These are phyloP conservation scores for Anas platyrhynchos DNA, from an alignment of 2,113 vertebrate genomes.

Conservation along the genomic window DNA sequence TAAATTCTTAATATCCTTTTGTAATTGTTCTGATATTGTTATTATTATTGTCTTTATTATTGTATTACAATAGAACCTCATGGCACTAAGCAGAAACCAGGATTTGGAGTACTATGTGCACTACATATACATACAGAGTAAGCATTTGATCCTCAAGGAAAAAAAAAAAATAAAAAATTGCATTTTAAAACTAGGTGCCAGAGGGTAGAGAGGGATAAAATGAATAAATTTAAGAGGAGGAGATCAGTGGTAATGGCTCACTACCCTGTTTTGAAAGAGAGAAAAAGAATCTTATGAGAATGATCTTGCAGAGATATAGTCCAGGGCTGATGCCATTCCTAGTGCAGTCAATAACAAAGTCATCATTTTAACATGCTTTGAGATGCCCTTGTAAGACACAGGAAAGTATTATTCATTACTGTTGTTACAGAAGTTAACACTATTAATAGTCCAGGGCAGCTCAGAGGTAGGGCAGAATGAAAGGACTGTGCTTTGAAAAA, in stretches of 20 bases:
- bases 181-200: background rate
- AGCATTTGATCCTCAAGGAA: background rate
- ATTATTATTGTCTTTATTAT: background rate
- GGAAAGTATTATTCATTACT: background rate
- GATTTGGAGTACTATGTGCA: background rate
- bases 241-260: background rate
- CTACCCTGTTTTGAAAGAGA: background rate
- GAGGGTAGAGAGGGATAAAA: background rate
- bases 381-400: background rate
- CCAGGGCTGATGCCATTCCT: background rate
- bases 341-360: background rate
- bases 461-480: background rate
- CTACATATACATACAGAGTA: background rate
- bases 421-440: background rate
- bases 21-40: background rate
- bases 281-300: background rate
- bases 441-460: background rate
- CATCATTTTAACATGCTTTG: background rate
- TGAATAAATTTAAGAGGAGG: background rate
- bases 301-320: background rate
- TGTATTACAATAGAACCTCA: background rate
- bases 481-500: background rate
- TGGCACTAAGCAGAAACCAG: background rate
- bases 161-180: background rate
- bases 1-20: background rate